Evolutionary conservation across 2,888 invertebrate species (phyloP).

Genomic region (Seira musarum): DNA sequence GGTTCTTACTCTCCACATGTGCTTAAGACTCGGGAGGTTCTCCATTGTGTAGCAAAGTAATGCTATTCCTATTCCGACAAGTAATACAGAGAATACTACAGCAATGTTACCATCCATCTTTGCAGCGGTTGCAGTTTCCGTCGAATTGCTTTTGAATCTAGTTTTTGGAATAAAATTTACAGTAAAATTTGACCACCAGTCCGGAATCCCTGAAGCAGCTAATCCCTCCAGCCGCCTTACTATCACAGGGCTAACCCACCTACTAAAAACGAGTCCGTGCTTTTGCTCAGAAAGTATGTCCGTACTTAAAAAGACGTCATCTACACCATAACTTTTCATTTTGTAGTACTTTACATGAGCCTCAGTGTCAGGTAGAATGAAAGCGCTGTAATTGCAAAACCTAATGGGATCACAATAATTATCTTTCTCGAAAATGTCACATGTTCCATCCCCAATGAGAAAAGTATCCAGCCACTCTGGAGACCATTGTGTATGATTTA

Average conservation of each 20-base stretch:
- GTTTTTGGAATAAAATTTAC: not conserved
- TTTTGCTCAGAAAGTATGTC: not conserved
- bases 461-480: not conserved
- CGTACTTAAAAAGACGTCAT: not conserved
- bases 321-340: not conserved
- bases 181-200: not conserved
- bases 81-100: not conserved
- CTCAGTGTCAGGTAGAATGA: constrained; percentile 9
- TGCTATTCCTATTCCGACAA: too few species aligned
- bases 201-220: not conserved
- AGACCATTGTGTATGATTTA: not conserved
- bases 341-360: not conserved
- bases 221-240: constrained; percentile 10
- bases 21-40: too few species aligned
- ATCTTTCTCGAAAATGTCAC: too few species aligned
- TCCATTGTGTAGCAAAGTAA: too few species aligned
- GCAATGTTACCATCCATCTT: not conserved
- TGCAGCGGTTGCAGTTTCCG: not conserved
- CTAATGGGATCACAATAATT: too few species aligned
- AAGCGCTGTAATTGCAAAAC: constrained; percentile 1
- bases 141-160: not conserved
- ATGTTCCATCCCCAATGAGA: not conserved
- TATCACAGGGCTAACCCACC: constrained; percentile 4
- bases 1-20: too few species aligned
- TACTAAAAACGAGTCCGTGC: not conserved